A percentile compares a stretch with the other conserved stretches of the same genome.
Evolutionary conservation across 2,797 vertebrate genomes (phyloP).

Genomic region (Artibeus jamaicensis): DNA sequence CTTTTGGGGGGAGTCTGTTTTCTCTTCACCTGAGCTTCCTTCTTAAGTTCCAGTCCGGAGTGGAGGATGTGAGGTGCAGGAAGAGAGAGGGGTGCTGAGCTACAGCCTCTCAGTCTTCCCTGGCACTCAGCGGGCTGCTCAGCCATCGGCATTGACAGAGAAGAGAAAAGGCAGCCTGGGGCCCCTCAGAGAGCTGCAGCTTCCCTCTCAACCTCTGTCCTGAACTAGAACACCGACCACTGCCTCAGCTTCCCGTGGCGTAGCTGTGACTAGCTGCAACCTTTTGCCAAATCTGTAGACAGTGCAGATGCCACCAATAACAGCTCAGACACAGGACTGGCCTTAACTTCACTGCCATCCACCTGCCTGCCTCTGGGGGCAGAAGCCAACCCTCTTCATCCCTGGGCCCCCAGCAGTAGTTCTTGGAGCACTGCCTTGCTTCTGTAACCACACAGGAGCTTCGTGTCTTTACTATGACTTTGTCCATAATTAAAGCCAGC

Average conservation of each 20-base stretch:
- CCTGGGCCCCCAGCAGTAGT: neutral
- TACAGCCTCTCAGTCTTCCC: neutral
- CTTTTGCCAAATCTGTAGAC: neutral
- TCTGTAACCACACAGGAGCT: neutral
- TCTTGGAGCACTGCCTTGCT: neutral
- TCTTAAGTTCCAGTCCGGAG: neutral
- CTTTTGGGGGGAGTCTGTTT: neutral
- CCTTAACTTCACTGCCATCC: neutral
- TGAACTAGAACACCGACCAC: neutral
- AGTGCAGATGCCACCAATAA: neutral
- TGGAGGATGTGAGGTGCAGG: neutral
- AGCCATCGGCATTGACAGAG: neutral
- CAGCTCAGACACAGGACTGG: neutral
- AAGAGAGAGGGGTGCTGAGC: neutral
- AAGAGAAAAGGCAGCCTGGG: rapidly evolving
- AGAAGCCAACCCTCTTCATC: neutral
- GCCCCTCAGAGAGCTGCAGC: neutral
- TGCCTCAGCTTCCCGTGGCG: neutral
- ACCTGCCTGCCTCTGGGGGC: rapidly evolving
- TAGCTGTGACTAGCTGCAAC: neutral
- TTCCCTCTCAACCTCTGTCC: neutral
- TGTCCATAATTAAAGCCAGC: neutral
- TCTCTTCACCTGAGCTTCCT: neutral
- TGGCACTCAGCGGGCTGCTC: neutral
- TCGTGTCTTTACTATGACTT: neutral